phyloP scores from a whole-genome alignment of 2,888 invertebrate genomes.

The Ditula angustiorana region DNA sequence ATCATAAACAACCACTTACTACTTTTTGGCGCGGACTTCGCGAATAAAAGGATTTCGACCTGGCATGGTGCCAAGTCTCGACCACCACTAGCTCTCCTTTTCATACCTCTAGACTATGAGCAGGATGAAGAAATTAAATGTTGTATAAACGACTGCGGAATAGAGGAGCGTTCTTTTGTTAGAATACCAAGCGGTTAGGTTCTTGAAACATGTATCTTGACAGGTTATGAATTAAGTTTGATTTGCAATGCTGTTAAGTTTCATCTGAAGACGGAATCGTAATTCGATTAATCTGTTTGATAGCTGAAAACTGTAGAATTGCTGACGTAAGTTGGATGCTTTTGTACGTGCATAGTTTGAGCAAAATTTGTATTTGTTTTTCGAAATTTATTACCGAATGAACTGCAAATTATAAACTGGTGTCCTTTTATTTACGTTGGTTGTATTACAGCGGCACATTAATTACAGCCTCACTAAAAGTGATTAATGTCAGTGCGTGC shows the following conservation, averaged over 20 bases:
- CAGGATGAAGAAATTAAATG: slow-evolving; percentile 12
- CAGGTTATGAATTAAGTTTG: not conserved
- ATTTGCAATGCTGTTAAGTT: not conserved
- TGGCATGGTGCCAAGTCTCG: slow-evolving; percentile 22
- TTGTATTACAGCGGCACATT: no score
- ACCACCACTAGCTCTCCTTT: slow-evolving; percentile 20
- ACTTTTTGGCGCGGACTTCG: slow-evolving; percentile 21
- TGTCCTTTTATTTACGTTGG: no score
- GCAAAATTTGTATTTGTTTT: no score
- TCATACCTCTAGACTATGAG: not conserved
- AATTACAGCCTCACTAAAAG: no score
- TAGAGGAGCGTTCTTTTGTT: not conserved
- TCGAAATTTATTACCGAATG: no score
- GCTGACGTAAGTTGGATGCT: no score
- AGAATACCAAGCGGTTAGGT: not conserved
- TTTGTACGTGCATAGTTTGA: no score
- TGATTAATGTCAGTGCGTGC: no score
- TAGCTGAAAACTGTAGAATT: not conserved
- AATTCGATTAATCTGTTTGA: not conserved
- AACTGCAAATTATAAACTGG: no score
- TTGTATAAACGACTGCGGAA: slow-evolving; percentile 1
- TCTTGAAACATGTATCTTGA: not conserved
- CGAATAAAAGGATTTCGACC: slow-evolving; percentile 30
- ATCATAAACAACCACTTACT: slow-evolving; percentile 29
- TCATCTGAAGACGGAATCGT: not conserved